These are phyloP conservation scores for Archivesica marissinica DNA, from an alignment of 1,140 invertebrate genomes.

Conservation along the genomic window DNA sequence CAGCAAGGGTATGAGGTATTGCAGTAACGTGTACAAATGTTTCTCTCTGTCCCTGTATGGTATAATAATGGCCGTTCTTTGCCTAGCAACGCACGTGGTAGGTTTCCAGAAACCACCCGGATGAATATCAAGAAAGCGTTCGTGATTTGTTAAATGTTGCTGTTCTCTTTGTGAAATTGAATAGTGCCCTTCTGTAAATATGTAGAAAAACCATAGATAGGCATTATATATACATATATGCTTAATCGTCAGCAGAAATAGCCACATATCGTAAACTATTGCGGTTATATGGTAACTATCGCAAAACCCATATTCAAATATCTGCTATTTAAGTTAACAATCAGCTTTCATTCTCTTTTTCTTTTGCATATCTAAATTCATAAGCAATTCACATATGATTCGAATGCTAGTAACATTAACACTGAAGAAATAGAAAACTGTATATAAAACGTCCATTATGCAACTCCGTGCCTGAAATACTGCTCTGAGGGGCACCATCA, in stretches of 20 bases:
- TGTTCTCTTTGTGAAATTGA: neutral
- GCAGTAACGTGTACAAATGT: slow-evolving; percentile 92
- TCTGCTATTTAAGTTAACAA: no score
- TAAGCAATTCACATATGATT: no score
- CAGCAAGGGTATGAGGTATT: slow-evolving; percentile 95
- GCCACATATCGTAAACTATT: no score
- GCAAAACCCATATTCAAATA: no score
- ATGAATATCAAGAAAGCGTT: slow-evolving; percentile 1
- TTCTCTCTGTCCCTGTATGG: slow-evolving; percentile 90
- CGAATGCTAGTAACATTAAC: no score
- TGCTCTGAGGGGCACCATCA: no score
- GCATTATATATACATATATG: neutral
- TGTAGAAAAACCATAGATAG: neutral
- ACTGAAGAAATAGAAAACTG: no score
- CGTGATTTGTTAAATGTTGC: neutral
- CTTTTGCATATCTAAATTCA: no score
- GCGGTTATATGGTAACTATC: no score
- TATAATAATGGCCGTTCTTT: slow-evolving; percentile 80
- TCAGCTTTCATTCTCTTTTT: no score
- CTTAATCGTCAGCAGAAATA: neutral
- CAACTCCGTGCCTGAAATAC: no score
- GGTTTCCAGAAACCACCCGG: slow-evolving; percentile 17
- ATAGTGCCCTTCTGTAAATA: neutral
- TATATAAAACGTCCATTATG: no score
- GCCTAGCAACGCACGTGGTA: slow-evolving; percentile 68